phyloP scores from a whole-genome alignment of 2,797 vertebrate genomes.

The Diglossa cyanea region DNA sequence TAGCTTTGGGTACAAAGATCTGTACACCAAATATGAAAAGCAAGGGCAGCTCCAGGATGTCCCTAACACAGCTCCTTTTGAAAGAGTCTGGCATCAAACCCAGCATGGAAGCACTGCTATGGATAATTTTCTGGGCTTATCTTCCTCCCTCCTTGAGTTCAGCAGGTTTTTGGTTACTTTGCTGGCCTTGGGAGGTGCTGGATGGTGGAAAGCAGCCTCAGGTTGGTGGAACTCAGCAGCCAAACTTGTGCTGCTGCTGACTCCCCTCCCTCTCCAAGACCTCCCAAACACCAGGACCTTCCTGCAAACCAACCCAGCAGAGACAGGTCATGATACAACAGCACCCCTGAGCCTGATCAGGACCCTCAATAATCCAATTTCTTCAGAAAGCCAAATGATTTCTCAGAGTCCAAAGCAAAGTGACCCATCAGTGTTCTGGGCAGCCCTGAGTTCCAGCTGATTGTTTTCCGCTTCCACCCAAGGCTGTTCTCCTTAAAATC shows the following conservation, averaged over 20 bases:
- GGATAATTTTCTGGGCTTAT: neutral
- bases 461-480: neutral
- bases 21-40: neutral
- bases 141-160: neutral
- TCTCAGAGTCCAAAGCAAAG: too few species aligned
- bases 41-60: neutral
- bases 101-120: rapidly evolving
- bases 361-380: neutral
- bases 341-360: neutral
- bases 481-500: neutral
- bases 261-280: neutral
- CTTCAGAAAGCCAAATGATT: neutral
- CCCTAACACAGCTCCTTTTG: neutral
- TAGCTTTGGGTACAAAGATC: neutral
- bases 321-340: rapidly evolving
- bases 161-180: neutral
- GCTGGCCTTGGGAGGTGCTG: neutral
- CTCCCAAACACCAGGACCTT: neutral
- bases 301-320: neutral
- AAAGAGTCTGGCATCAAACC: neutral
- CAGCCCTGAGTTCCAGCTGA: neutral
- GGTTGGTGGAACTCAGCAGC: neutral
- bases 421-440: rapidly evolving
- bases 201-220: neutral
- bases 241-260: neutral